Percentiles rank a stretch among this genome's conserved stretches.
These are phyloP conservation scores for Bimastos eiseni DNA, from an alignment of 2,888 invertebrate genomes.

Conservation along the genomic window DNA sequence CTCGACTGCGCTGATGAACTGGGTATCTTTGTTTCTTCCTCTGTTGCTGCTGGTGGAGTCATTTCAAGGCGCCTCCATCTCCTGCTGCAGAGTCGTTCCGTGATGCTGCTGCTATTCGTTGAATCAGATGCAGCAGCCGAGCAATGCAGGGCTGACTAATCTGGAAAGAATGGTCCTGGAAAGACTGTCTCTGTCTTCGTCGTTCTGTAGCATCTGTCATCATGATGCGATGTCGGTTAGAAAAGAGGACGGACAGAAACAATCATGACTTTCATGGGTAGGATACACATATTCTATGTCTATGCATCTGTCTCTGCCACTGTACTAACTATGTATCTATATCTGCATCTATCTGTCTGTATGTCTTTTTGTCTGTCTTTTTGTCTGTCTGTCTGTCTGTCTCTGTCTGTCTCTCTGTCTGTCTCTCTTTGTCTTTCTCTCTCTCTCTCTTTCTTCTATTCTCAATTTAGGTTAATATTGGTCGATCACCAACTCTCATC, in stretches of 20 bases:
- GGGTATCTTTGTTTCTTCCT: neutral
- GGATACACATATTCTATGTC: neutral
- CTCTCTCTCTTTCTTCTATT: too few species aligned
- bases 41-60: neutral
- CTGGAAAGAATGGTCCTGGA: neutral
- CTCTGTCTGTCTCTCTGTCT: neutral
- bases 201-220: neutral
- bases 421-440: too few species aligned
- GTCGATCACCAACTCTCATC: too few species aligned
- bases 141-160: neutral
- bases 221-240: neutral
- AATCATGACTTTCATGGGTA: conserved; percentile 13
- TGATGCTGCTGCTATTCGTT: neutral
- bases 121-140: neutral
- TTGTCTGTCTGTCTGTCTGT: neutral
- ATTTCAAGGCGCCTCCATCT: neutral
- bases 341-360: too few species aligned
- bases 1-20: neutral
- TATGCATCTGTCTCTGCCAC: neutral
- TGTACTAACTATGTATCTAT: neutral
- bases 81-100: neutral
- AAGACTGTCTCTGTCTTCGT: neutral
- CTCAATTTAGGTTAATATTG: too few species aligned
- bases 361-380: neutral
- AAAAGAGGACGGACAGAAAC: neutral